Evolutionary conservation across 2,113 vertebrate species (phyloP).

Genomic region (Piliocolobus tephrosceles): DNA sequence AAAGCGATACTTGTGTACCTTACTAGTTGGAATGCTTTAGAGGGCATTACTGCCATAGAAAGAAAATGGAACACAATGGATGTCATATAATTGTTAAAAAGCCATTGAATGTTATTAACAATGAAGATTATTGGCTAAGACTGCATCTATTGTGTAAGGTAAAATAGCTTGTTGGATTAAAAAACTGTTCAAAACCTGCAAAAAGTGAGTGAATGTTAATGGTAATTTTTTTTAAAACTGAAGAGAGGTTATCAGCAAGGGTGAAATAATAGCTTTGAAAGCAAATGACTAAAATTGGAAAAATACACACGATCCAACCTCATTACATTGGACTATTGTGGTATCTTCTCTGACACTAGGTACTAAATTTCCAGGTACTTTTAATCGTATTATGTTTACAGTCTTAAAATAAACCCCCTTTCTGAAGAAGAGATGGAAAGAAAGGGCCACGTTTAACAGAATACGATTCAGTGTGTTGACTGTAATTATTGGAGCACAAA

Average conservation of each 20-base stretch:
- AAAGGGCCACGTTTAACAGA: slow-evolving; percentile 42
- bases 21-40: slow-evolving; percentile 66
- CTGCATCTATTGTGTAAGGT: slow-evolving; percentile 71
- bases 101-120: slow-evolving; percentile 74
- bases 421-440: slow-evolving; percentile 39
- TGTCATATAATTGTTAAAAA: slow-evolving; percentile 73
- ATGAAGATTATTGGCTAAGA: slow-evolving; percentile 75
- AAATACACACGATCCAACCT: slow-evolving; percentile 57
- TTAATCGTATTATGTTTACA: slow-evolving; percentile 59
- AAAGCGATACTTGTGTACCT: slow-evolving; percentile 66
- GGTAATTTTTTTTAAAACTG: slow-evolving; percentile 61
- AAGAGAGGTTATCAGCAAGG: slow-evolving; percentile 75
- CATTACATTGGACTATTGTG: slow-evolving; percentile 70
- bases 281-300: slow-evolving; percentile 71
- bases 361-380: slow-evolving; percentile 70
- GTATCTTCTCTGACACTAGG: slow-evolving; percentile 43
- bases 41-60: slow-evolving; percentile 62
- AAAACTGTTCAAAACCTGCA: slow-evolving; percentile 74
- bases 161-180: slow-evolving; percentile 80
- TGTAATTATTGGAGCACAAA: neutral
- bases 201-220: slow-evolving; percentile 73
- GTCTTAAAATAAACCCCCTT: slow-evolving; percentile 40
- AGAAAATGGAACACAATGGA: slow-evolving; percentile 69
- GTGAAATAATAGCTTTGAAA: slow-evolving; percentile 75
- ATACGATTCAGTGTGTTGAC: neutral